Conservation (phyloP, 2,113 vertebrate genomes). For the Nycticryphes semicollaris region DNA sequence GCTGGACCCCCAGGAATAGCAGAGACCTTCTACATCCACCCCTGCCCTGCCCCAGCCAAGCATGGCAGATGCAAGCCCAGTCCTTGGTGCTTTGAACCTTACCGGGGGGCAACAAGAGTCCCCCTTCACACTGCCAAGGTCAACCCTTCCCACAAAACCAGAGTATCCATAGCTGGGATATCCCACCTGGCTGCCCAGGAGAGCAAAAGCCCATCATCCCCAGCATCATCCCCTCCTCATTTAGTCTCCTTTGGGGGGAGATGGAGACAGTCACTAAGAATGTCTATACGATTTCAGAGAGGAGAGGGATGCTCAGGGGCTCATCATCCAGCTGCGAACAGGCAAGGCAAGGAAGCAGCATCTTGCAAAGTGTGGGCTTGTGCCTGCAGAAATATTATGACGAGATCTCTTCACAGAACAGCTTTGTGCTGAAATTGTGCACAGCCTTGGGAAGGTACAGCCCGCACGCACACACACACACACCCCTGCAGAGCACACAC, state of each 20-base stretch:
- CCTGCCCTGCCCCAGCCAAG: not conserved
- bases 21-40: not conserved
- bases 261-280: not conserved
- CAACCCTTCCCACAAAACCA: not conserved
- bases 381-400: slow-evolving; percentile 63
- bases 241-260: not conserved
- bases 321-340: slow-evolving; percentile 40
- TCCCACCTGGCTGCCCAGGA: not conserved
- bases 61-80: not conserved
- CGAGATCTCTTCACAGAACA: slow-evolving; percentile 48
- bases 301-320: not conserved
- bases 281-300: not conserved
- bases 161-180: not conserved
- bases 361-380: slow-evolving; percentile 24
- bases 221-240: not conserved
- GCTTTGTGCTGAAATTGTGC: slow-evolving; percentile 54
- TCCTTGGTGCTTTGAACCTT: not conserved
- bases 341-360: slow-evolving; percentile 40
- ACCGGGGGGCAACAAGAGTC: rapidly evolving
- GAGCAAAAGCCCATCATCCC: not conserved
- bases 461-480: not conserved
- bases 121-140: not conserved
- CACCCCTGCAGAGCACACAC: not conserved
- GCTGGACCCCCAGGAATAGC: not conserved
- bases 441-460: not conserved